Conservation (phyloP, 2,113 vertebrate genomes). For the Oncorhynchus kisutch region DNA sequence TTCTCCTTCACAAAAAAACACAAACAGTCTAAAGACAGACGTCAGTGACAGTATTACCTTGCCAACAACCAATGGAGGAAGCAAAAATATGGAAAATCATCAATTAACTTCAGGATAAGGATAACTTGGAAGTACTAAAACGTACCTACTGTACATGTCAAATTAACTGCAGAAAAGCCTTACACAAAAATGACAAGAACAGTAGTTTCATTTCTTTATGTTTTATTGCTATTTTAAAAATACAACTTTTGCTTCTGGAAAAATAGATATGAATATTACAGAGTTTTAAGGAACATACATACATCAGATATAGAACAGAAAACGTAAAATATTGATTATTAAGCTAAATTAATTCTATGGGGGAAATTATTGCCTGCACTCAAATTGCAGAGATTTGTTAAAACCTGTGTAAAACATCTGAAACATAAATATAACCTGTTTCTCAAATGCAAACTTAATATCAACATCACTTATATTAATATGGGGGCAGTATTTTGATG, state of each 20-base stretch:
- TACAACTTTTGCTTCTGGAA: slow-evolving; percentile 39
- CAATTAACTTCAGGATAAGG: background rate
- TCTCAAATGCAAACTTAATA: slow-evolving; percentile 33
- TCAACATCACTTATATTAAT: slow-evolving; percentile 40
- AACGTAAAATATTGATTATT: slow-evolving; percentile 14
- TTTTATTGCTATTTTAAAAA: slow-evolving; percentile 67
- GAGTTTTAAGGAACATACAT: slow-evolving; percentile 35
- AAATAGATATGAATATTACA: slow-evolving; percentile 55
- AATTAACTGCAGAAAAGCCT: background rate
- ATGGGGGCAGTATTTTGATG: background rate
- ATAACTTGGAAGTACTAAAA: too few species aligned
- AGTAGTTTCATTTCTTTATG: slow-evolving; percentile 34
- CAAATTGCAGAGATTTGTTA: background rate
- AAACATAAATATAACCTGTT: slow-evolving; percentile 41
- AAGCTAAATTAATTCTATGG: slow-evolving; percentile 22
- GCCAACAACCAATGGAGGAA: background rate
- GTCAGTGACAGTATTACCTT: background rate
- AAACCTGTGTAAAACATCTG: slow-evolving; percentile 29
- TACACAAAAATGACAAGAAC: background rate
- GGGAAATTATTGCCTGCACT: too few species aligned
- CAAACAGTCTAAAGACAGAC: slow-evolving; percentile 8
- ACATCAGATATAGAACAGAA: slow-evolving; percentile 26
- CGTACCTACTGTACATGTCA: background rate
- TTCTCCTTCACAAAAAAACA: slow-evolving; percentile 32
- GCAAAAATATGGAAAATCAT: background rate